Evolutionary conservation across 2,888 invertebrate species (phyloP), one percentile per base, ranked within the genome.

Genomic region (Mamestra brassicae): DNA sequence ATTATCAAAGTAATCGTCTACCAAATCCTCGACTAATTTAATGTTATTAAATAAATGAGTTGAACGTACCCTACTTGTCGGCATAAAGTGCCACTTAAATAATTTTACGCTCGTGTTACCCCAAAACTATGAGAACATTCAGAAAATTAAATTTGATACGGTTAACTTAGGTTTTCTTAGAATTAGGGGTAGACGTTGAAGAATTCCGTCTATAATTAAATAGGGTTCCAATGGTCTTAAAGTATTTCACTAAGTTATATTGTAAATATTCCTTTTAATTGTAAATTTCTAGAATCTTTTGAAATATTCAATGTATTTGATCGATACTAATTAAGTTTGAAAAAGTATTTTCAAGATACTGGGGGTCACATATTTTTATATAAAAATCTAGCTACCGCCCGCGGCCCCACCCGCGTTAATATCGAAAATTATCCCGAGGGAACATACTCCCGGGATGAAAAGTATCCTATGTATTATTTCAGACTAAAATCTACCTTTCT

Each of bases 81-180:
- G 11, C 50, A 36, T 50, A 26, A 58, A 58, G 38, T 58, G 58
- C 8, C 61, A 67, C 58, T 81, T 76, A 34, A 66, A 76, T 76
- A 3, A 75, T 66, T 75, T 60, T 13, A 15, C 42, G 58, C 68
- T 68, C 38, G 15, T 3, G 11, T 60, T 50, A 55, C 54, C 15
- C 6, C n/a, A 50, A 69, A 69, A 76, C 42, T 58, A 42, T 17
- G 42, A 47, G 17, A 45, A 54, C 6, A 55, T 62, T 62, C 0
- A 52, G 42, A 54, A 42, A 4, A 71, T 78, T 65, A 58, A 0
- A 62, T 36, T 71, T 34, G 11, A 15, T n/a, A 17, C 3, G 4
- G 38, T 38, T 17, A 0, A 52, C 50, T 57, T 34, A 11, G 50
- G 5, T 45, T 76, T 60, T n/a, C 7, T 15, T 47, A 26, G 57